These are phyloP conservation scores for Cylas formicarius DNA, from an alignment of 1,140 invertebrate species.

Conservation along the genomic window DNA sequence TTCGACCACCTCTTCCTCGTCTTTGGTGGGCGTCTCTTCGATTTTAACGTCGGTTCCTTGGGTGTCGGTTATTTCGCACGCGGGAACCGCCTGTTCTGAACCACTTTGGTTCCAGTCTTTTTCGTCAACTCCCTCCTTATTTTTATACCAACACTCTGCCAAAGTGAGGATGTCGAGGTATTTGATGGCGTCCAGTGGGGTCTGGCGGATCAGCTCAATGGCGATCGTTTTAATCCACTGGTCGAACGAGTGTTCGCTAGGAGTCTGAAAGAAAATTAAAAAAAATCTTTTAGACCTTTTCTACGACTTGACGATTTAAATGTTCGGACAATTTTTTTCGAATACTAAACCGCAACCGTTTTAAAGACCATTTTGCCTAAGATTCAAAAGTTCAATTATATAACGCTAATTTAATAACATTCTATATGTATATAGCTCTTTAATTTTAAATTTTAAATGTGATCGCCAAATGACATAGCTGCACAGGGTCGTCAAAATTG, in stretches of 20 bases:
- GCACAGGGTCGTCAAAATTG: too few relatives aligned
- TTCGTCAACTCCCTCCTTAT: conserved; percentile 19
- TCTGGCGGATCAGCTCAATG: conserved; percentile 55
- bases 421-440: too few relatives aligned
- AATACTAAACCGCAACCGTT: too few relatives aligned
- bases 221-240: conserved; percentile 56
- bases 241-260: conserved; percentile 51
- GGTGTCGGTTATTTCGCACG: conserved; percentile 5
- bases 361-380: too few relatives aligned
- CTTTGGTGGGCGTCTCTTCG: neutral
- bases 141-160: conserved; percentile 29
- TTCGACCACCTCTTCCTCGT: conserved; percentile 44
- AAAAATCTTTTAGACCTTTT: neutral
- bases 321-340: too few relatives aligned
- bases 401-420: too few relatives aligned
- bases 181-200: conserved; percentile 51
- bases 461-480: too few relatives aligned
- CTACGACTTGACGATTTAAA: neutral
- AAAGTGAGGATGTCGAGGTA: conserved; percentile 46
- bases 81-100: too few relatives aligned
- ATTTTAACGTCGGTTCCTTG: too few relatives aligned
- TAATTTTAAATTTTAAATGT: too few relatives aligned
- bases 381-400: too few relatives aligned
- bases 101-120: conserved; percentile 33
- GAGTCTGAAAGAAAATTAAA: conserved; percentile 45